Conservation (phyloP, 2,888 invertebrate species). For the Drosophila niveifrons region DNA sequence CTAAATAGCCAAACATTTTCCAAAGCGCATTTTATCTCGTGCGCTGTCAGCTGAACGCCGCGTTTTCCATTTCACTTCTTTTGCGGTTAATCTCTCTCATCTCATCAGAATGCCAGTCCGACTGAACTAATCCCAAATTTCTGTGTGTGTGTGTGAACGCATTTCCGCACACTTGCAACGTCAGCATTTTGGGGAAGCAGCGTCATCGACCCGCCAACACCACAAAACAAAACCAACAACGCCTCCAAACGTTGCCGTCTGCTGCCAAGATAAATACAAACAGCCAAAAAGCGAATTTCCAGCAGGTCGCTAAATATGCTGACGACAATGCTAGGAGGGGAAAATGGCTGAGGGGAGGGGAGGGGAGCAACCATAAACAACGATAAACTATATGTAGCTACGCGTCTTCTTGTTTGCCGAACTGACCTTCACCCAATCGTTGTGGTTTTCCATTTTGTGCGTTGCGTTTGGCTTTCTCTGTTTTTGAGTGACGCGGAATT, state of each 20-base stretch:
- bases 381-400: constrained; percentile 40
- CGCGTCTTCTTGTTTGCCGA: constrained; percentile 14
- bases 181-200: constrained; percentile 50
- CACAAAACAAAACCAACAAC: constrained; percentile 8
- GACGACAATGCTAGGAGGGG: constrained; percentile 35
- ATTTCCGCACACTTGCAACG: constrained; percentile 71
- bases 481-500: constrained; percentile 72
- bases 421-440: constrained; percentile 74
- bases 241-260: constrained; percentile 36
- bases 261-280: constrained; percentile 64
- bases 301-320: constrained; percentile 58
- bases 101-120: constrained; percentile 30
- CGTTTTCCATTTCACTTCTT: constrained; percentile 14
- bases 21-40: constrained; percentile 9
- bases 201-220: constrained; percentile 50
- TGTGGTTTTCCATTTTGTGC: constrained; percentile 30
- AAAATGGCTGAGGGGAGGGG: too few species aligned
- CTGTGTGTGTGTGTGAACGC: constrained; percentile 46
- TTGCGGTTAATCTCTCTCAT: constrained; percentile 23
- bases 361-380: constrained; percentile 14
- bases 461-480: constrained; percentile 36
- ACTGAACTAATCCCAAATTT: constrained; percentile 49
- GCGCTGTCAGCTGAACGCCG: constrained; percentile 22
- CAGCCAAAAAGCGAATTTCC: constrained; percentile 50
- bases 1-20: constrained; percentile 6